A percentile compares a stretch with the other conserved stretches of the same genome.
These are phyloP conservation scores for Naja naja DNA, from an alignment of 2,113 vertebrate species.

Conservation along the genomic window DNA sequence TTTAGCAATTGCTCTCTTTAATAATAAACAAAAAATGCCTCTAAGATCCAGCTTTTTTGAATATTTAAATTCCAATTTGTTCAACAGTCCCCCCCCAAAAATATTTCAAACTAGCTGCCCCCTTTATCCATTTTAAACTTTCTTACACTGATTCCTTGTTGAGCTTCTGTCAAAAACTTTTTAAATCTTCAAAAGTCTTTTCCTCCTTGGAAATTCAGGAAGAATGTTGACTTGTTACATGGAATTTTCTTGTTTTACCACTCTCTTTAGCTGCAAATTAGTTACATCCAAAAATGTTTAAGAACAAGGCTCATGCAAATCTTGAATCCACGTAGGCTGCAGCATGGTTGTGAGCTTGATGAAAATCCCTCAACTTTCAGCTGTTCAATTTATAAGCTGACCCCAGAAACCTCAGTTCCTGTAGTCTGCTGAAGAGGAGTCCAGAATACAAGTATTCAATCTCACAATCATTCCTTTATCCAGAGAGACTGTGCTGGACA, in stretches of 20 bases:
- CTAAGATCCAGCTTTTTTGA: background rate
- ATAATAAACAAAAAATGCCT: background rate
- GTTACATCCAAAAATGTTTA: background rate
- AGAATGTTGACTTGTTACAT: background rate
- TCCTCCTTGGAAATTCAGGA: background rate
- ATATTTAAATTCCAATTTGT: background rate
- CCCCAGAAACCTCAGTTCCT: background rate
- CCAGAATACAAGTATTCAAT: background rate
- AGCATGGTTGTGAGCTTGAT: background rate
- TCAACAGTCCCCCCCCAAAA: background rate
- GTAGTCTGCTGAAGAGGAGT: background rate
- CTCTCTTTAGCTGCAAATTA: background rate
- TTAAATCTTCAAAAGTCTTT: background rate
- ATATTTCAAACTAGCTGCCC: background rate
- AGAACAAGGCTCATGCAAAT: background rate
- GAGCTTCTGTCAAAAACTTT: background rate
- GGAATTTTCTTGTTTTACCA: background rate
- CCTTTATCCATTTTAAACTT: background rate
- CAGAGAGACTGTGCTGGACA: background rate
- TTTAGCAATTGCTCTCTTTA: background rate
- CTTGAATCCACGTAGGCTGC: background rate
- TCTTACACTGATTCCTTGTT: background rate
- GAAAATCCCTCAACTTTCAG: background rate
- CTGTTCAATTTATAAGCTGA: background rate
- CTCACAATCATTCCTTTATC: background rate